Evolutionary conservation across 2,113 vertebrate species (phyloP).

Genomic region (Eubucco bourcierii): DNA sequence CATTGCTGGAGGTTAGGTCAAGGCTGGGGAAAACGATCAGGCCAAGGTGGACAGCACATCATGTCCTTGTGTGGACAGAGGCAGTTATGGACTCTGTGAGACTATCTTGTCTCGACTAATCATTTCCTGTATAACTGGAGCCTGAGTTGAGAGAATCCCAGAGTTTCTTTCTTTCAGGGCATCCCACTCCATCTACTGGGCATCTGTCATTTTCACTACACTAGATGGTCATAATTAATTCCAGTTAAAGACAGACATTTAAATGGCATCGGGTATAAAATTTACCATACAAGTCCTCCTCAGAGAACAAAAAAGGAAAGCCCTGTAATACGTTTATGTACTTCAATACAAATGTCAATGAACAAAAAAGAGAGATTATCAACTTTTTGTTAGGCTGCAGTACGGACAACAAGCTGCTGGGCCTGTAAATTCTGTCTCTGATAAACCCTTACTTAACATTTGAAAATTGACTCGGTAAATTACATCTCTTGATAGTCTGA

Average conservation of each 20-base stretch:
- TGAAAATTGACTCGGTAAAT: background rate
- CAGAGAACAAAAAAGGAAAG: background rate
- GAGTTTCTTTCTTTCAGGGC: background rate
- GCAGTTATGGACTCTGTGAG: background rate
- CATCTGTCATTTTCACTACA: background rate
- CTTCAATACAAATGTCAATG: background rate
- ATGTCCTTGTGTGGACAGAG: background rate
- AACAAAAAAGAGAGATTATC: background rate
- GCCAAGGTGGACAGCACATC: background rate
- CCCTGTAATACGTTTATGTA: background rate
- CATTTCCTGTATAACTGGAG: background rate
- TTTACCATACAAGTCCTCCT: background rate
- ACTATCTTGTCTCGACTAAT: background rate
- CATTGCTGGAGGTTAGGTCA: background rate
- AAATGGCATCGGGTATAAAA: background rate
- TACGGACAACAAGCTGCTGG: background rate
- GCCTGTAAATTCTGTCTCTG: background rate
- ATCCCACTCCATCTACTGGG: constrained; percentile 27
- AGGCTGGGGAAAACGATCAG: background rate
- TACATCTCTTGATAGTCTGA: background rate
- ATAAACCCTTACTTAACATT: background rate
- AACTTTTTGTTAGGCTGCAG: background rate
- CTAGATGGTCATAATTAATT: background rate
- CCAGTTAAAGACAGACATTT: background rate
- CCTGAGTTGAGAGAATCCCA: background rate